Evolutionary conservation across 2,888 invertebrate genomes (phyloP).

Genomic region (Heliconius cydno): DNA sequence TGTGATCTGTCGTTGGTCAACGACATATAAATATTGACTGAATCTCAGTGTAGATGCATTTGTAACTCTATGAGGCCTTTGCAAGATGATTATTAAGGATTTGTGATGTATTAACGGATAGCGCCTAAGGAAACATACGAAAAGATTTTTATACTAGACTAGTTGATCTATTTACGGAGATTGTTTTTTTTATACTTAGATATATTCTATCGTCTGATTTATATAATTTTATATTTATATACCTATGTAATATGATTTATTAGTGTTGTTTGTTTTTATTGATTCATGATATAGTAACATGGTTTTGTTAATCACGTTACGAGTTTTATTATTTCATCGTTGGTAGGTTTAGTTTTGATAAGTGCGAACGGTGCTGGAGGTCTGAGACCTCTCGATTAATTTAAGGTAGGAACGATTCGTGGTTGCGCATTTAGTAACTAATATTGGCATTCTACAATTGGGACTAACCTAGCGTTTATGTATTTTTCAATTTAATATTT

Average conservation of each 20-base stretch:
- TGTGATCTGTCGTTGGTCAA: slow-evolving; percentile 84
- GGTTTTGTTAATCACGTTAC: slow-evolving; percentile 69
- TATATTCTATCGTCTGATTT: slow-evolving; percentile 84
- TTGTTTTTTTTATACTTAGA: slow-evolving; percentile 84
- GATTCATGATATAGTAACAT: slow-evolving; percentile 75
- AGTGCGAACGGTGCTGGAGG: slow-evolving; percentile 74
- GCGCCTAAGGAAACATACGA: slow-evolving; percentile 84
- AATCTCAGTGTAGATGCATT: slow-evolving; percentile 85
- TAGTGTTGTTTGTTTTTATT: slow-evolving; percentile 84
- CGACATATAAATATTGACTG: slow-evolving; percentile 84
- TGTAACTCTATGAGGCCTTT: slow-evolving; percentile 84
- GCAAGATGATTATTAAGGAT: slow-evolving; percentile 83
- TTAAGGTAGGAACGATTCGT: slow-evolving; percentile 77
- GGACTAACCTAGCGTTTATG: slow-evolving; percentile 84
- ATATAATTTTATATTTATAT: slow-evolving; percentile 83
- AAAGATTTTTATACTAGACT: slow-evolving; percentile 84
- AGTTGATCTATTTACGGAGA: slow-evolving; percentile 84
- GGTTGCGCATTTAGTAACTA: slow-evolving; percentile 82
- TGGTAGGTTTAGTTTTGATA: slow-evolving; percentile 74
- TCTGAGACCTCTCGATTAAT: slow-evolving; percentile 77
- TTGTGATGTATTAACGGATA: slow-evolving; percentile 84
- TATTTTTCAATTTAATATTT: slow-evolving; percentile 82
- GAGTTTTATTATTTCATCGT: slow-evolving; percentile 76
- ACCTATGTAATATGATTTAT: slow-evolving; percentile 80
- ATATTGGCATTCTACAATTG: slow-evolving; percentile 84